Evolutionary conservation across 1,140 invertebrate species (phyloP), one percentile per base, ranked within the genome.

Genomic region (Coenobita brevimanus): DNA sequence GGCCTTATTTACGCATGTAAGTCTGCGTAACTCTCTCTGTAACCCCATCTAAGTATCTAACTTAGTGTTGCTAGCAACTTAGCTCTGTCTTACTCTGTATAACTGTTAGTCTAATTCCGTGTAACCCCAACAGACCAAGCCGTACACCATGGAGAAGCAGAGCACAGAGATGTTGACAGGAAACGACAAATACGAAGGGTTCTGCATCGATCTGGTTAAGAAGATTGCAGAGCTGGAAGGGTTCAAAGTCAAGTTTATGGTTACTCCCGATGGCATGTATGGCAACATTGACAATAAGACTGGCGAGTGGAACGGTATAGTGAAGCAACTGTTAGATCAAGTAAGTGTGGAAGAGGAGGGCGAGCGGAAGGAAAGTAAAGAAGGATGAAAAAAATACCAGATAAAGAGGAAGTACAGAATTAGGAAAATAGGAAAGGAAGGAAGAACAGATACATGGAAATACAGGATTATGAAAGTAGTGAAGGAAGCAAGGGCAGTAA

Each of bases 261-360:
- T 97, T 69, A 96, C 96, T 30, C 96, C 96, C 0, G 96, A 97
- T 92, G 95, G 95, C 81, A 94, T 95, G 91, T 97, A 97, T 92
- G 97, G 97, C 0, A 96, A 95, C 75, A 94, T 95, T 84, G 96
- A 97, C 91, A 94, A 95, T 87, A 94, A 95, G 91, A 96, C 95
- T 21, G 96, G 95, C 91, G 96, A 97, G 93, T 98, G 98, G 97
- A 97, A 98, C 92, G 98, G 98, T 57, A 98, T 98, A 95, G 97
- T 99, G 90, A 95, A 96, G 90, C 97, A 98, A 92, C 93, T 99
- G 0, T 93, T 98, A 78, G 96, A 97, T 92, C 94, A 95, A 90
- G 97, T 97, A 92, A 92, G 94, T 85, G 27, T 57, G 13, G 54
- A 57, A 57, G 10, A n/a, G 13, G 54, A 13, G 54, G n/a, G 54